Evolutionary conservation across 2,888 invertebrate genomes (phyloP), one percentile per base, ranked within the genome.

Genomic region (Drosophila anomalata): DNA sequence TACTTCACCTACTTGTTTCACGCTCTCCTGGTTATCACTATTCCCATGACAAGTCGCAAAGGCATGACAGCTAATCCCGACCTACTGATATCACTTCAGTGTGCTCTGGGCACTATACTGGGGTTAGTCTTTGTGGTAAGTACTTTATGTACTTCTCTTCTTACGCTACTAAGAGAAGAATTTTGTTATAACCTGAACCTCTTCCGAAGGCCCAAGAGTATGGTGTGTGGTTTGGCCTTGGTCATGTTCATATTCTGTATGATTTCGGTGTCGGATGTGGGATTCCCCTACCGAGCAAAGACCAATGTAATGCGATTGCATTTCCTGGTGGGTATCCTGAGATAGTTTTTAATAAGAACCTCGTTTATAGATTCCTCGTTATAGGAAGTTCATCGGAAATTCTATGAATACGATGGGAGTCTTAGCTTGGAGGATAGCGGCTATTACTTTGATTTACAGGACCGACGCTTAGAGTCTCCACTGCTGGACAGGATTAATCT

Each of bases 41-140:
- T 94, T 39, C 94, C 95, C 0, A 93, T 94, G 76, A 92, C 93
- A 90, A 95, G 93, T 0, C 91, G 94, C 3, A 90, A 91, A 46
- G 94, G 94, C 1, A 89, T 92, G 3, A 84, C 84, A 2, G 73
- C 89, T 2, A 92, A 93, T 78, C 94, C 94, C 0, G 95, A 95
- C 77, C 53, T 94, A 0, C 78, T 93, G 14, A 92, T 94, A 67
- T 92, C 92, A 1, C 80, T 91, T 3, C 63, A 94, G 7, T 91
- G 89, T 33, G 76, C 85, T 3, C n/a, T 90, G 39, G 87, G 89
- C 14, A 85, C 89, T 0, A 68, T 91, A 7, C 59, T 91, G 2
- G 69, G 90, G 3, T 52, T 89, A 70, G 91, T 90, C 1, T 91
- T 90, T 73, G 59, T 92, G 75, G 92, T 92, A 83, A 54, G 84